Percentiles rank a stretch among this genome's conserved stretches.
Evolutionary conservation across 2,797 vertebrate species (phyloP).

Genomic region (Danio choprae): DNA sequence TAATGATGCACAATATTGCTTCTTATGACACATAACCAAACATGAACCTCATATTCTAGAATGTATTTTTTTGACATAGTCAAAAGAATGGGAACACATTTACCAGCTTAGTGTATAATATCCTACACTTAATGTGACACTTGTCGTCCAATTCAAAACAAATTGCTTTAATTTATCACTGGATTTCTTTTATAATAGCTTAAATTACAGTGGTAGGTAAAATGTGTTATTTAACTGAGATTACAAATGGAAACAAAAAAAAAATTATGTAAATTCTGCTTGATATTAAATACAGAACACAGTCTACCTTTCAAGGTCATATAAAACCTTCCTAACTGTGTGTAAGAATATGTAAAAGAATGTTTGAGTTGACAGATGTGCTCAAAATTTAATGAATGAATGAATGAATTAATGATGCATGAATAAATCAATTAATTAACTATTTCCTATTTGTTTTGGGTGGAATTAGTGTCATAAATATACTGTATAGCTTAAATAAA

Average conservation of each 20-base stretch:
- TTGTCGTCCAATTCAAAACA: neutral
- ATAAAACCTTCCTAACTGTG: constrained; percentile 43
- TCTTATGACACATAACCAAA: constrained; percentile 19
- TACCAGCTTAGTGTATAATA: no score
- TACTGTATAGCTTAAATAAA: no score
- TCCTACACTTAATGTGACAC: constrained; percentile 2
- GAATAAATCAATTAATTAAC: no score
- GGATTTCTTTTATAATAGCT: neutral
- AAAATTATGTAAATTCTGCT: constrained; percentile 15
- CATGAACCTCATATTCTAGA: constrained; percentile 16
- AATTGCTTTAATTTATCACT: neutral
- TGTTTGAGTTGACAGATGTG: constrained; percentile 15
- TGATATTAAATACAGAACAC: constrained; percentile 19
- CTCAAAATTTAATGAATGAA: constrained; percentile 8
- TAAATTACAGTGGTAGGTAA: constrained; percentile 19
- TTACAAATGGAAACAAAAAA: constrained; percentile 10
- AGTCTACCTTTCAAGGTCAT: constrained; percentile 42
- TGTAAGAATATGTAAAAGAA: constrained; percentile 42
- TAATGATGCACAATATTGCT: constrained; percentile 42
- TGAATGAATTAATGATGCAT: neutral
- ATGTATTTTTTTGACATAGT: constrained; percentile 33
- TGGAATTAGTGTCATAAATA: no score
- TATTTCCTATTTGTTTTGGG: no score
- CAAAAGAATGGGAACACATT: neutral
- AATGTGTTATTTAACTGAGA: neutral